These are phyloP conservation scores for Oncorhynchus mykiss DNA, from an alignment of 2,113 vertebrate species.

Conservation along the genomic window DNA sequence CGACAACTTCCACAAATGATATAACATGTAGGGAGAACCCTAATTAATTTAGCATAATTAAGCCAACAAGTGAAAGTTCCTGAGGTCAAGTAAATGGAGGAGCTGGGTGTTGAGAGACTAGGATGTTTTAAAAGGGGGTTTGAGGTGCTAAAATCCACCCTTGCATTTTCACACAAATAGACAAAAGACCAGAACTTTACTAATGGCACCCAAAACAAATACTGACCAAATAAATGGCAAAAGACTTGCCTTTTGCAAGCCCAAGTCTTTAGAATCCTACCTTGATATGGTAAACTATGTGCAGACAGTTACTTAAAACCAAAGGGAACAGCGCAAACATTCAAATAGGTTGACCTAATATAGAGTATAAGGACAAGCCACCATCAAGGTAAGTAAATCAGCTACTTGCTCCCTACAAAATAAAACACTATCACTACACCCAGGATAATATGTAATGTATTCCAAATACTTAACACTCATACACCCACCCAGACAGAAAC, in stretches of 20 bases:
- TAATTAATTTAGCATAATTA: not conserved
- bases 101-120: not conserved
- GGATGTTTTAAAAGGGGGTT: not conserved
- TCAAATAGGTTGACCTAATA: not conserved
- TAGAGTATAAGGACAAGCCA: too few species aligned
- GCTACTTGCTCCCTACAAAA: not conserved
- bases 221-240: not conserved
- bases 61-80: not conserved
- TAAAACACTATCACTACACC: not conserved
- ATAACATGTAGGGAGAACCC: not conserved
- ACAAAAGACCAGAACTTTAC: not conserved
- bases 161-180: not conserved
- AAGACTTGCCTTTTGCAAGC: not conserved
- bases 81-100: not conserved
- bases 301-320: not conserved
- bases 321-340: not conserved
- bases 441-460: not conserved
- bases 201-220: not conserved
- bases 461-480: conserved; percentile 6
- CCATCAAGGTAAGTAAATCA: not conserved
- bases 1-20: not conserved
- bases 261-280: not conserved
- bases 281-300: not conserved
- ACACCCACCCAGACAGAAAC: conserved; percentile 26
- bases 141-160: not conserved